Percentiles rank a stretch among this genome's conserved stretches.
Conservation (phyloP, 2,113 vertebrate species). For the Tyrannus savana region DNA sequence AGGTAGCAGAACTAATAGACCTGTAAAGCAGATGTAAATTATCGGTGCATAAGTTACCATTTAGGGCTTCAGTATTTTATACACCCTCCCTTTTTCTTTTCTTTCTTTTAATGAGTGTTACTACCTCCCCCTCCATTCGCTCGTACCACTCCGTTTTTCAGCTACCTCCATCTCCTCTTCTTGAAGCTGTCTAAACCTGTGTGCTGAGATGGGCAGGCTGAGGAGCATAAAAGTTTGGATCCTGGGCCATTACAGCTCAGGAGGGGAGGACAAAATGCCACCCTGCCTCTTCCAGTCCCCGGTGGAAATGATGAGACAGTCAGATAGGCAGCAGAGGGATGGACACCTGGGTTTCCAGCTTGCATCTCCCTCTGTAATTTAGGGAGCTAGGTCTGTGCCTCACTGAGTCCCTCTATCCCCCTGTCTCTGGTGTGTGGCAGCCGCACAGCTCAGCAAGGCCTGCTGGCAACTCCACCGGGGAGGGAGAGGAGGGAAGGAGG, state of each 20-base stretch:
- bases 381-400: neutral
- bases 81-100: slow-evolving; percentile 4
- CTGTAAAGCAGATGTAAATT: slow-evolving; percentile 52
- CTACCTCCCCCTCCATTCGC: neutral
- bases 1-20: slow-evolving; percentile 44
- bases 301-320: neutral
- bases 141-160: neutral
- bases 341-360: neutral
- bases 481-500: neutral
- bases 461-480: neutral
- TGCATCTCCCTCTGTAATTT: neutral
- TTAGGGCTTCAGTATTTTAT: slow-evolving; percentile 13
- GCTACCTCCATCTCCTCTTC: neutral
- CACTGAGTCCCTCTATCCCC: neutral
- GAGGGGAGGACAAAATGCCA: neutral
- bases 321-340: neutral
- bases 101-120: slow-evolving; percentile 24
- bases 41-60: slow-evolving; percentile 43
- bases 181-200: neutral
- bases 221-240: neutral
- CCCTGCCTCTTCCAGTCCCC: neutral
- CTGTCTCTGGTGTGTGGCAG: neutral
- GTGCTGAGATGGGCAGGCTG: neutral
- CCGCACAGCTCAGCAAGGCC: accelerated
- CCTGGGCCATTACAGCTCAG: neutral